These are phyloP conservation scores for Eupithecia insigniata DNA, from an alignment of 2,888 invertebrate species.

Conservation along the genomic window DNA sequence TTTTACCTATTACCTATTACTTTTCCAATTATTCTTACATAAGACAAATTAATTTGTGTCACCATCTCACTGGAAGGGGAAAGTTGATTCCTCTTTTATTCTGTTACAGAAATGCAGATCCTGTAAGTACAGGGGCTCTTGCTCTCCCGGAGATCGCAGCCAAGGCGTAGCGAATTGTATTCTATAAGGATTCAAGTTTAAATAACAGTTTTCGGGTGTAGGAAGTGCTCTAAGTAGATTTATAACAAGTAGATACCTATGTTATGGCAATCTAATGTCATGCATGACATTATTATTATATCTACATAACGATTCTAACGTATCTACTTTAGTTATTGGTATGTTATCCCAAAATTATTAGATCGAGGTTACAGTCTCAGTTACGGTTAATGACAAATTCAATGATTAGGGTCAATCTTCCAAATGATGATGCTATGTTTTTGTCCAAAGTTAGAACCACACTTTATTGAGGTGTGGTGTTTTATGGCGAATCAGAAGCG, in stretches of 20 bases:
- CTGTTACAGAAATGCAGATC: constrained; percentile 60
- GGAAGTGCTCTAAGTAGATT: not conserved
- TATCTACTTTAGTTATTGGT: not conserved
- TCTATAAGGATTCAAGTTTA: not conserved
- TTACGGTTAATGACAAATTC: not conserved
- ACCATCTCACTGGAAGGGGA: not conserved
- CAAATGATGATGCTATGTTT: no score
- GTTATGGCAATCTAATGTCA: not conserved
- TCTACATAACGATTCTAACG: not conserved
- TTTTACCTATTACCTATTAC: no score
- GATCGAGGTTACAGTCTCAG: not conserved
- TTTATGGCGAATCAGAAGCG: no score
- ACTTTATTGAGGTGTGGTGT: no score
- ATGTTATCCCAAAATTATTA: not conserved
- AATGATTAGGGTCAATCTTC: no score
- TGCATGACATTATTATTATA: not conserved
- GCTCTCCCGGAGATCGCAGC: not conserved
- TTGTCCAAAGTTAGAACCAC: no score
- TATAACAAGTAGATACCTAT: not conserved
- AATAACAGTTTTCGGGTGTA: not conserved
- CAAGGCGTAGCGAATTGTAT: not conserved
- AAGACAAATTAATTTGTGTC: not conserved
- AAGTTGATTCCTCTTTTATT: not conserved
- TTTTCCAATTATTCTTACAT: not conserved
- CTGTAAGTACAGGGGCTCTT: constrained; percentile 51